phyloP scores from a whole-genome alignment of 2,113 vertebrate genomes.

The Perca schrenkii region DNA sequence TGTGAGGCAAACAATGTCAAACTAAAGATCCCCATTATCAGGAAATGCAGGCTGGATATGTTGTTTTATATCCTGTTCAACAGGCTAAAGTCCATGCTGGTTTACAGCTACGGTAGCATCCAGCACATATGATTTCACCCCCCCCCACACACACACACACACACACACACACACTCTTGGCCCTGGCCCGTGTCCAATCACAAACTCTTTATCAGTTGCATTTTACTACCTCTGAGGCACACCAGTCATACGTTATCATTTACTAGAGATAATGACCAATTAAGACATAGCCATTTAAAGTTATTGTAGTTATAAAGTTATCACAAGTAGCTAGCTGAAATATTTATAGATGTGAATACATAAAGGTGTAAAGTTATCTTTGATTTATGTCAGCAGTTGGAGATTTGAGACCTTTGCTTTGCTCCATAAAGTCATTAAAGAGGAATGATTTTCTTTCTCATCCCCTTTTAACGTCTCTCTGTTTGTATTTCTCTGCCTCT shows the following conservation, averaged over 20 bases:
- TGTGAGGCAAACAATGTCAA: background rate
- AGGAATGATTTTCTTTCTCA: background rate
- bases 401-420: background rate
- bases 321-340: background rate
- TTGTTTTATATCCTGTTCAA: background rate
- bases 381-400: background rate
- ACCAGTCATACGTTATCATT: background rate
- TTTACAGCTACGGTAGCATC: constrained; percentile 20
- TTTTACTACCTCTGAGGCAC: constrained; percentile 16
- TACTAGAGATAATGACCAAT: background rate
- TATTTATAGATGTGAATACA: background rate
- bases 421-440: background rate
- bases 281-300: background rate
- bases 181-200: background rate
- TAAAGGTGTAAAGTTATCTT: background rate
- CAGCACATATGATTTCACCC: background rate
- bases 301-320: background rate
- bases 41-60: background rate
- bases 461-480: background rate
- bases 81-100: constrained; percentile 40
- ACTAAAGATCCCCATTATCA: background rate
- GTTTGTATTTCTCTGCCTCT: background rate
- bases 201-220: constrained; percentile 17
- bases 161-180: too few relatives aligned
- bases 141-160: too few relatives aligned